Evolutionary conservation across 2,113 vertebrate species (phyloP).

Genomic region (Galeopterus variegatus): DNA sequence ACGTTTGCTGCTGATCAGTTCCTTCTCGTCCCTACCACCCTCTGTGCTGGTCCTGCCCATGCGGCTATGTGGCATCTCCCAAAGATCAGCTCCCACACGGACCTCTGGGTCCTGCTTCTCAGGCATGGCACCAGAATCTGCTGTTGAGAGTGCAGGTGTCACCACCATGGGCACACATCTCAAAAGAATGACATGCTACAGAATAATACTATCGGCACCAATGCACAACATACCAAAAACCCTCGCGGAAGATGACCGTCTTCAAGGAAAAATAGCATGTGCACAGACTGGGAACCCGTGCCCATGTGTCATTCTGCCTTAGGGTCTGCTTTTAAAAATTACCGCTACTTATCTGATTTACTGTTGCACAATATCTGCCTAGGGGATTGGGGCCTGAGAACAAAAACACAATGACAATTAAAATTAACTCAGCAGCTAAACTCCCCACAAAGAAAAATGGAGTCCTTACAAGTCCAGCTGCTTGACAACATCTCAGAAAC

Average conservation of each 20-base stretch:
- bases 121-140: background rate
- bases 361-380: background rate
- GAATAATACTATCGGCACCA: rapidly evolving
- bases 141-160: background rate
- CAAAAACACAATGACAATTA: background rate
- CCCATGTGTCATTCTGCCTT: background rate
- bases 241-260: rapidly evolving
- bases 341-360: background rate
- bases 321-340: background rate
- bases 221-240: background rate
- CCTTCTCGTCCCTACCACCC: background rate
- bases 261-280: background rate
- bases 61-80: background rate
- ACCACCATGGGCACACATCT: rapidly evolving
- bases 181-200: background rate
- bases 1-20: too few relatives aligned
- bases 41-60: background rate
- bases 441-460: conserved; percentile 4
- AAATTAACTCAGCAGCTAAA: background rate
- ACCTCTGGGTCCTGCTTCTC: background rate
- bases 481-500: background rate
- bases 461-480: background rate
- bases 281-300: background rate
- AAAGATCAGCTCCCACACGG: rapidly evolving
- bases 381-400: conserved; percentile 16